A percentile compares a stretch with the other conserved stretches of the same genome.
Conservation (phyloP, 2,113 vertebrate species). For the Patagioenas fasciata region DNA sequence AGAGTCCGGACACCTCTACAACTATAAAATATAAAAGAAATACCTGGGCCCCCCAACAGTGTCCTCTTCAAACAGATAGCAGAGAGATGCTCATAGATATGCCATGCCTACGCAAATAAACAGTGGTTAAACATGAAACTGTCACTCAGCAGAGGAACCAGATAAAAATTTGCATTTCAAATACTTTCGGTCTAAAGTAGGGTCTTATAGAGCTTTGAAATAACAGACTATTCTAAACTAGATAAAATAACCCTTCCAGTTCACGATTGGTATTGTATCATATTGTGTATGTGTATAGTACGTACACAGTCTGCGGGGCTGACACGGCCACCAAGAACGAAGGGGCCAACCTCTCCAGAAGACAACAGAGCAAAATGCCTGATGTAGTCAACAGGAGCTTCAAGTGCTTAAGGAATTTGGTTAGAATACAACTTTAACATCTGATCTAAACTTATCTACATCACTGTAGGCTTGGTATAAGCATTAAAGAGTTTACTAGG, state of each 20-base stretch:
- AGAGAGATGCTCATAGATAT: slow-evolving; percentile 53
- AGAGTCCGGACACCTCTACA: slow-evolving; percentile 65
- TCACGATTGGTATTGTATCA: background rate
- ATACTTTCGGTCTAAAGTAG: background rate
- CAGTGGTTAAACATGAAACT: slow-evolving; percentile 48
- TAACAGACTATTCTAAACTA: background rate
- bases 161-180: slow-evolving; percentile 5
- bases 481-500: background rate
- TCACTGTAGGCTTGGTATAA: background rate
- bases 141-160: background rate
- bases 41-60: slow-evolving; percentile 68
- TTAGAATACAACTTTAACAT: background rate
- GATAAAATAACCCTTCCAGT: background rate
- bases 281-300: no score
- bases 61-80: slow-evolving; percentile 65
- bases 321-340: background rate
- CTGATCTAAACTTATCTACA: background rate
- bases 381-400: background rate
- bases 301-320: background rate
- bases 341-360: background rate
- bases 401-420: background rate
- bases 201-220: background rate
- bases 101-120: slow-evolving; percentile 57
- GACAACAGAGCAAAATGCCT: background rate
- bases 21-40: slow-evolving; percentile 76